Conservation (phyloP, 1,140 invertebrate genomes). For the Hesperophylax magnus region DNA sequence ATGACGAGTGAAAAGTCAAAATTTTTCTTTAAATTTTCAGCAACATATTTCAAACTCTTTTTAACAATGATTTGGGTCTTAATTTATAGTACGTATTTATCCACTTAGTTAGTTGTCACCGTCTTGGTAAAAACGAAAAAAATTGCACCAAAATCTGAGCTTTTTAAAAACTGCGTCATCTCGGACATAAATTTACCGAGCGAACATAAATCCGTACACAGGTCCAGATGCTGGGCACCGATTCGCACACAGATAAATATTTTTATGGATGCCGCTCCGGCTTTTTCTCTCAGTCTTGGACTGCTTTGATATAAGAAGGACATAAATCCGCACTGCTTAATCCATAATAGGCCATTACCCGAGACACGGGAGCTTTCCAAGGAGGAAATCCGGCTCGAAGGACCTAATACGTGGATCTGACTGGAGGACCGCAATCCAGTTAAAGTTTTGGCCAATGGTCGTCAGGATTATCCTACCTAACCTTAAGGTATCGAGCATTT, state of each 20-base stretch:
- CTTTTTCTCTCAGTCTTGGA: conserved; percentile 21
- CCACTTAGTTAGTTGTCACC: no score
- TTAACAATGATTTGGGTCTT: no score
- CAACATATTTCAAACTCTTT: no score
- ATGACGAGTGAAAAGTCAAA: no score
- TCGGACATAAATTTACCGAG: not conserved
- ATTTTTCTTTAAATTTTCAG: no score
- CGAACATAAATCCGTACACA: conserved; percentile 34
- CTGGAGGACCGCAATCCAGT: conserved; percentile 49
- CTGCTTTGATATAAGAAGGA: conserved; percentile 53
- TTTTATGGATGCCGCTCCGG: conserved; percentile 7
- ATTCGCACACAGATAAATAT: conserved; percentile 45
- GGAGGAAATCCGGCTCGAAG: conserved; percentile 42
- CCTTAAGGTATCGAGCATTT: conserved; percentile 36
- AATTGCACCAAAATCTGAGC: no score
- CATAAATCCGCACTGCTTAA: conserved; percentile 53
- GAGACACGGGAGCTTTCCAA: conserved; percentile 52
- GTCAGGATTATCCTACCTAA: conserved; percentile 41
- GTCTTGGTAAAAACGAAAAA: no score
- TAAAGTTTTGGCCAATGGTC: conserved; percentile 50
- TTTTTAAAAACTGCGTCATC: no score
- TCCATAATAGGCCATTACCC: conserved; percentile 57
- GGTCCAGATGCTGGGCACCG: conserved; percentile 19
- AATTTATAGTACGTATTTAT: no score
- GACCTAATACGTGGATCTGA: no score